A percentile compares a stretch with the other conserved stretches of the same genome.
These are phyloP conservation scores for Megaustenia siamemsis DNA, from an alignment of 2,888 invertebrate genomes.

Conservation along the genomic window DNA sequence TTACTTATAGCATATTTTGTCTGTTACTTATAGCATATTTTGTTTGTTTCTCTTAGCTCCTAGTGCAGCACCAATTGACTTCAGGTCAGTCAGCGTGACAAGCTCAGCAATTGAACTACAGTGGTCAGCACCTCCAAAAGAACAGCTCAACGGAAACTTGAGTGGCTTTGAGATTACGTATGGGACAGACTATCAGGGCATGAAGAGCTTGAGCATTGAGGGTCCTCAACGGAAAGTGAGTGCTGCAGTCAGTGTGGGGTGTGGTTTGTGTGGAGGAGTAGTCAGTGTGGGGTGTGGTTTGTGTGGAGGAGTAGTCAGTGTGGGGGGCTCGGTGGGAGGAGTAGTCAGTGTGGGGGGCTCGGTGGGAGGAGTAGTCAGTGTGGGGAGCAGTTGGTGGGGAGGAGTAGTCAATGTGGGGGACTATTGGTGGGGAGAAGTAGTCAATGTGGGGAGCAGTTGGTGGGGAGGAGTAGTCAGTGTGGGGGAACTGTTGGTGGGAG, in stretches of 20 bases:
- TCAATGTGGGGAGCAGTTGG: background rate
- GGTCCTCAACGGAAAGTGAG: constrained; percentile 58
- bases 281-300: background rate
- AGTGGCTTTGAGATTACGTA: constrained; percentile 84
- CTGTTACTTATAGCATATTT: too few relatives aligned
- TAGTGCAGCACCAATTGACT: constrained; percentile 94
- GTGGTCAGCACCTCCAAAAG: constrained; percentile 86
- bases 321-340: too few relatives aligned
- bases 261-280: background rate
- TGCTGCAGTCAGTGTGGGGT: too few relatives aligned
- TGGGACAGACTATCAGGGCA: constrained; percentile 54
- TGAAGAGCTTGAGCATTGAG: constrained; percentile 50
- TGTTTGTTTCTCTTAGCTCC: constrained; percentile 86
- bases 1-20: too few relatives aligned
- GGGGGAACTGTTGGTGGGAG: background rate
- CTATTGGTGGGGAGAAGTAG: background rate
- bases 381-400: background rate
- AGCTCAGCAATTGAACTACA: constrained; percentile 86
- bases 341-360: too few relatives aligned
- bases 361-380: background rate
- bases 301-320: background rate
- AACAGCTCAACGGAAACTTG: constrained; percentile 85
- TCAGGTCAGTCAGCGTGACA: constrained; percentile 86
- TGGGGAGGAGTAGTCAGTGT: background rate
- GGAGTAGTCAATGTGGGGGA: background rate